A percentile compares a stretch with the other conserved stretches of the same genome.
phyloP scores from a whole-genome alignment of 2,797 vertebrate species.

The Champsocephalus gunnari region DNA sequence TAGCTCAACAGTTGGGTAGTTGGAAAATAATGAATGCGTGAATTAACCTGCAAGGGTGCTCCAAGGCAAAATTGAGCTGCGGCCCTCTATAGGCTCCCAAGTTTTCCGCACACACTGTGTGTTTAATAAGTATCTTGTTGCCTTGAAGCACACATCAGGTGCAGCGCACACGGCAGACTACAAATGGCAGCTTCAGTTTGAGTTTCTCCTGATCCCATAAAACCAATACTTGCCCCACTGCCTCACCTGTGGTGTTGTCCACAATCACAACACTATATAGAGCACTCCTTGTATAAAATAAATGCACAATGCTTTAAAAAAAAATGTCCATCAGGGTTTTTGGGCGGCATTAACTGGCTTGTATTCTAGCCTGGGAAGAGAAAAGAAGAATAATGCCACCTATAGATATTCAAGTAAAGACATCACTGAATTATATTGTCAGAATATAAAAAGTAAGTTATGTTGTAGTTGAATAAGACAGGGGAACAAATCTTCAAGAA shows the following conservation, averaged over 20 bases:
- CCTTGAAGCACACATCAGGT: not conserved
- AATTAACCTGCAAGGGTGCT: not conserved
- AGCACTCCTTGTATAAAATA: not conserved
- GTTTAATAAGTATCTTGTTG: slow-evolving; percentile 5
- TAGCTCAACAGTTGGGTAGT: not conserved
- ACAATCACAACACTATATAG: no score
- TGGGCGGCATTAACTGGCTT: not conserved
- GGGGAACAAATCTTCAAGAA: not conserved
- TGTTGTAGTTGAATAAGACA: not conserved
- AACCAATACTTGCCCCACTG: not conserved
- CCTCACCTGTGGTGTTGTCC: no score
- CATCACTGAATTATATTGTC: not conserved
- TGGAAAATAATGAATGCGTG: not conserved
- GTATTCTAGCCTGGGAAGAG: not conserved
- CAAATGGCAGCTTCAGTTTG: not conserved
- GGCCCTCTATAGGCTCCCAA: not conserved
- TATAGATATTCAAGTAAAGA: not conserved
- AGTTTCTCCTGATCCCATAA: not conserved
- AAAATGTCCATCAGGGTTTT: not conserved
- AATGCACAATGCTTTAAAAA: not conserved
- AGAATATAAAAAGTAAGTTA: not conserved
- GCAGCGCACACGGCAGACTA: not conserved
- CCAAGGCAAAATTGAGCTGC: slow-evolving; percentile 6
- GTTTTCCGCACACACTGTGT: not conserved
- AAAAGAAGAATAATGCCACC: not conserved